These are phyloP conservation scores for Copidosoma aretas DNA, from an alignment of 2,888 invertebrate genomes.

Conservation along the genomic window DNA sequence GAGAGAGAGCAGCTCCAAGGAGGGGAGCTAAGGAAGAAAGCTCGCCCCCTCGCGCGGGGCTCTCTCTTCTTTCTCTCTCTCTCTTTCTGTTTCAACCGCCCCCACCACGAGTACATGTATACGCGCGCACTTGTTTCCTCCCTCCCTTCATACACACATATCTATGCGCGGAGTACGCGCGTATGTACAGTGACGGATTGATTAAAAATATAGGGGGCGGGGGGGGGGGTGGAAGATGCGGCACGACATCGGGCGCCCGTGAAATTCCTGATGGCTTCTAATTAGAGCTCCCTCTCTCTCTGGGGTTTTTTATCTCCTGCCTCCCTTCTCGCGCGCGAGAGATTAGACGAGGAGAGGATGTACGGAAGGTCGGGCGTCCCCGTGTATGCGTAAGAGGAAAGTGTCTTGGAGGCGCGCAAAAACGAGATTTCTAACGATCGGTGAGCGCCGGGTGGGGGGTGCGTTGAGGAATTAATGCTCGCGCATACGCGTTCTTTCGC, in stretches of 20 bases:
- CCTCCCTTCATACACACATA: too few relatives aligned
- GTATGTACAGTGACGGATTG: slow-evolving; percentile 60
- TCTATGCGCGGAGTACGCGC: too few relatives aligned
- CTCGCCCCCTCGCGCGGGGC: slow-evolving; percentile 44
- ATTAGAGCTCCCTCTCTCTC: slow-evolving; percentile 30
- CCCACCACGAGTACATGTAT: background rate
- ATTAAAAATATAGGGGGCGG: slow-evolving; percentile 62
- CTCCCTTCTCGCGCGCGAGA: background rate
- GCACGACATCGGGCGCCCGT: slow-evolving; percentile 49
- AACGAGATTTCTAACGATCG: slow-evolving; percentile 27
- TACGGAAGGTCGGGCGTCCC: too few relatives aligned
- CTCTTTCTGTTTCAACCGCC: slow-evolving; percentile 20
- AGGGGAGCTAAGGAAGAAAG: slow-evolving; percentile 60
- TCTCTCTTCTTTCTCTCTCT: slow-evolving; percentile 31
- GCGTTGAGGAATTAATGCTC: slow-evolving; percentile 13
- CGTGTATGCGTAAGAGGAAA: too few relatives aligned
- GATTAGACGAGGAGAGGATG: too few relatives aligned
- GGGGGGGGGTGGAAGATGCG: slow-evolving; percentile 21
- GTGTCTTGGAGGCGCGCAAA: background rate
- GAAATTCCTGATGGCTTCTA: slow-evolving; percentile 43
- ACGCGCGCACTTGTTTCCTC: background rate
- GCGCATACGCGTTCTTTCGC: background rate
- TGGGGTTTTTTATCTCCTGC: background rate
- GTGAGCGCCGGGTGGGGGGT: background rate
- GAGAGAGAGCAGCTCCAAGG: slow-evolving; percentile 37